Percentiles rank a stretch among this genome's conserved stretches.
These are phyloP conservation scores for Apocheima hispidaria DNA, from an alignment of 2,888 invertebrate genomes.

Conservation along the genomic window DNA sequence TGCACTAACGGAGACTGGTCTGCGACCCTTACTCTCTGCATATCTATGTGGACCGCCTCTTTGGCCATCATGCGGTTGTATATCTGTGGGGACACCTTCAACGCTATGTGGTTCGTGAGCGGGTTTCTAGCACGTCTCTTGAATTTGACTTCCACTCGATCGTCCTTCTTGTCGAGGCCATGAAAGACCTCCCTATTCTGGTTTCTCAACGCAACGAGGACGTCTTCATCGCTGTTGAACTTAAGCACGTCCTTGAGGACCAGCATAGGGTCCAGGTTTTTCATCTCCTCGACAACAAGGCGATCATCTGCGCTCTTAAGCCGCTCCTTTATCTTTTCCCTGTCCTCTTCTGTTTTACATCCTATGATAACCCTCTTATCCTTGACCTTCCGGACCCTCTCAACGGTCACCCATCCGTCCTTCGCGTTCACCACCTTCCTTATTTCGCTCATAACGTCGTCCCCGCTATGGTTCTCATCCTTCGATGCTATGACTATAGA, in stretches of 20 bases:
- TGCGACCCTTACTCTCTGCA: neutral
- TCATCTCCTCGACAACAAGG: neutral
- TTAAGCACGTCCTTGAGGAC: neutral
- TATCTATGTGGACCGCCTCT: neutral
- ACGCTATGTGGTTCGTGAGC: too few relatives aligned
- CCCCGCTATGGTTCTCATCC: neutral
- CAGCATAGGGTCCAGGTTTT: neutral
- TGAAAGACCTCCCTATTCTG: neutral
- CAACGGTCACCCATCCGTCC: too few relatives aligned
- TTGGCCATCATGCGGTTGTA: too few relatives aligned
- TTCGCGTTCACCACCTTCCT: neutral
- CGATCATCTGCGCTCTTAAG: neutral
- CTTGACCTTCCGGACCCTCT: too few relatives aligned
- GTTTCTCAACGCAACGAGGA: neutral
- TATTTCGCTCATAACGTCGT: neutral
- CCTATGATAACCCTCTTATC: too few relatives aligned
- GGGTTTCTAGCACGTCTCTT: neutral
- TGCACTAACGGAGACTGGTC: neutral
- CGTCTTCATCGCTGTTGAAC: neutral
- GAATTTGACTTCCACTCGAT: neutral
- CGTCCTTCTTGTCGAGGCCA: neutral
- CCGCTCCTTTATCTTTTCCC: neutral
- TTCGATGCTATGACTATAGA: neutral
- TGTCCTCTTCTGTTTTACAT: neutral
- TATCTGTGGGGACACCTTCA: too few relatives aligned